phyloP scores from a whole-genome alignment of 2,888 invertebrate genomes.

The Cancer borealis region DNA sequence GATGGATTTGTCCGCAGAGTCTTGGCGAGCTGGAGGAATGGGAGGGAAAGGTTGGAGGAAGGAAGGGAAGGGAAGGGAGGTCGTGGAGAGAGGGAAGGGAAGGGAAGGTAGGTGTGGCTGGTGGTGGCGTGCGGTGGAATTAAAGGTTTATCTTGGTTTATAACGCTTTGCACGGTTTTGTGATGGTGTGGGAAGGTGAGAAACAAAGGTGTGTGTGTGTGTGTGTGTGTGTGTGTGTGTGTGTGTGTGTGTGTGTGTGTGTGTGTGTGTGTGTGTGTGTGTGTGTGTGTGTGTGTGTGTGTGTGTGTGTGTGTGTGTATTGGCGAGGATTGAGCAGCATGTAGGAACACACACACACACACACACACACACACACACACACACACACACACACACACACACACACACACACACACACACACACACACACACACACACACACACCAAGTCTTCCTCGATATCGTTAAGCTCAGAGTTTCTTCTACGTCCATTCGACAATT shows the following conservation, averaged over 20 bases:
- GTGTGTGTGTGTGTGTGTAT: background rate
- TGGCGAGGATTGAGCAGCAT: too few species aligned
- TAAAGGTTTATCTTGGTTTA: too few species aligned
- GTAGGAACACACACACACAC: background rate
- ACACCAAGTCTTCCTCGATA: background rate
- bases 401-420: too few species aligned
- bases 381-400: too few species aligned
- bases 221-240: conserved; percentile 11
- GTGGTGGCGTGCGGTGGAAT: too few species aligned
- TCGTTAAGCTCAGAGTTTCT: background rate
- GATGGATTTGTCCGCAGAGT: conserved; percentile 6
- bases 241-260: conserved; percentile 20
- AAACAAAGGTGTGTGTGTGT: background rate
- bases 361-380: too few species aligned
- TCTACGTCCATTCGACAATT: background rate
- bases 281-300: conserved; percentile 20
- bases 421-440: too few species aligned
- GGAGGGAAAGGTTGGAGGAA: background rate
- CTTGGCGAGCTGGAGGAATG: background rate
- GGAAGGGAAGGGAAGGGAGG: background rate
- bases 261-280: conserved; percentile 20
- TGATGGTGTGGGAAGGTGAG: background rate
- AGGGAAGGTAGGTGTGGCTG: too few species aligned
- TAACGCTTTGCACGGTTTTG: too few species aligned
- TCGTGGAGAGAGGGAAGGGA: background rate